Evolutionary conservation across 2,113 vertebrate species (phyloP).

Genomic region (Guaruba guarouba): DNA sequence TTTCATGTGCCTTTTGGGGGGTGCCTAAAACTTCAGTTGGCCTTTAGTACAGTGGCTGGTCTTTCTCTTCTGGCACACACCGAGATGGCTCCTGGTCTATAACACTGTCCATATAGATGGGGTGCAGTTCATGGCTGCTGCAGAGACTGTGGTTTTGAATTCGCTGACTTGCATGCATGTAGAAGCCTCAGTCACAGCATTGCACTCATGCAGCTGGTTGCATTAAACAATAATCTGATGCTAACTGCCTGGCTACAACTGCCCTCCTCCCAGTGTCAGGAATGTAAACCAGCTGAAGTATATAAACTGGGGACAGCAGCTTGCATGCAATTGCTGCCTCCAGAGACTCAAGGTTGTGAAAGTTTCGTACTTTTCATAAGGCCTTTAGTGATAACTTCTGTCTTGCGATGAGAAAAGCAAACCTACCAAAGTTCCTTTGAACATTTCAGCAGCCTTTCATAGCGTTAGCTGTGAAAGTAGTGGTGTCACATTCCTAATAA

Average conservation of each 20-base stretch:
- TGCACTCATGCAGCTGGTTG: background rate
- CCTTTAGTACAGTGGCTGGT: background rate
- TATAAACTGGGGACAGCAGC: background rate
- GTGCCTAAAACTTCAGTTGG: background rate
- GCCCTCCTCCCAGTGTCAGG: background rate
- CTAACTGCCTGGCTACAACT: background rate
- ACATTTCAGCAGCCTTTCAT: conserved; percentile 34
- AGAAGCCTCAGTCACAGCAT: background rate
- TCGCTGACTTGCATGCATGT: background rate
- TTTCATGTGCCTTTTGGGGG: background rate
- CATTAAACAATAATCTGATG: conserved; percentile 3
- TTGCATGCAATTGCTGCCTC: background rate
- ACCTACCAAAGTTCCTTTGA: conserved; percentile 31
- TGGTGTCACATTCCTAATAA: conserved; percentile 37
- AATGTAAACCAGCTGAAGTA: background rate
- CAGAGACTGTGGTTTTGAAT: background rate
- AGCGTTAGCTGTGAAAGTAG: conserved; percentile 18
- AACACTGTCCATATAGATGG: background rate
- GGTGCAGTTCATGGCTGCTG: background rate
- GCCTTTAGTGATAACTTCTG: conserved; percentile 13
- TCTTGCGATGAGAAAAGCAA: conserved; percentile 48
- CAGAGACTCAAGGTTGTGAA: background rate
- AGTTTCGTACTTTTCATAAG: conserved; percentile 19
- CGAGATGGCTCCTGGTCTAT: background rate
- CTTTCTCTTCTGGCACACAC: background rate